A percentile compares a stretch with the other conserved stretches of the same genome.
Conservation (phyloP, 92 coral and sea anemone species). For the Palythoa grandiflora region DNA sequence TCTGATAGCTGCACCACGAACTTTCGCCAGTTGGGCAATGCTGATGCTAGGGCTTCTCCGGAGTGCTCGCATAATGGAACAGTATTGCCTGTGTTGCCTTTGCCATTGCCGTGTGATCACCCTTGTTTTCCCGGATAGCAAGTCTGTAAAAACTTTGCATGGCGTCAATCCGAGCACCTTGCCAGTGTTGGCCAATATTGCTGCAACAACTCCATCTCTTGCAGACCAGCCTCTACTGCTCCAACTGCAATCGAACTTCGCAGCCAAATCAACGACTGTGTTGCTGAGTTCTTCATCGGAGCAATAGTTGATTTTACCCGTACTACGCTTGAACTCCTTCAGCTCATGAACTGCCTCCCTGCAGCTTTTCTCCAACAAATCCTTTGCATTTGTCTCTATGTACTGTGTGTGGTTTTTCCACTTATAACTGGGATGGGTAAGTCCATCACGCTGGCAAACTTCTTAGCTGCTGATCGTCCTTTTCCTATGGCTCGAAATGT, state of each 20-base stretch:
- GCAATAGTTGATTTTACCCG: slow-evolving; percentile 36
- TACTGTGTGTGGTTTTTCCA: slow-evolving; percentile 23
- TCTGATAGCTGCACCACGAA: slow-evolving; percentile 72
- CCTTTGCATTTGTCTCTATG: slow-evolving; percentile 23
- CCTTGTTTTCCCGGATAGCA: slow-evolving; percentile 70
- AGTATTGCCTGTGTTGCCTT: slow-evolving; percentile 70
- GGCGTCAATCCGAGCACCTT: slow-evolving; percentile 56
- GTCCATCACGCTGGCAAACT: slow-evolving; percentile 42
- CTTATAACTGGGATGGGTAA: slow-evolving; percentile 27
- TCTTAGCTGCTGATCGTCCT: slow-evolving; percentile 38
- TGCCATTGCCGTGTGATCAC: slow-evolving; percentile 61
- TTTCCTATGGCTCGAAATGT: slow-evolving; percentile 38
- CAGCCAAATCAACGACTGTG: slow-evolving; percentile 41
- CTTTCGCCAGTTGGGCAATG: slow-evolving; percentile 55
- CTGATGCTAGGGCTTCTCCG: slow-evolving; percentile 61
- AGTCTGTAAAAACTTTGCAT: slow-evolving; percentile 69
- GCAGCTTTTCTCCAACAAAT: slow-evolving; percentile 47
- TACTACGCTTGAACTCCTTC: slow-evolving; percentile 20
- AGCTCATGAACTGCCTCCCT: slow-evolving; percentile 27
- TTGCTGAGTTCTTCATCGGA: slow-evolving; percentile 39
- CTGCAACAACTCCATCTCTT: slow-evolving; percentile 51
- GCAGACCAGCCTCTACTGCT: slow-evolving; percentile 49
- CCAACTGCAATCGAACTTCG: slow-evolving; percentile 45
- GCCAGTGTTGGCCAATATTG: slow-evolving; percentile 47
- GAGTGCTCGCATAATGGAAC: slow-evolving; percentile 65